phyloP scores from a whole-genome alignment of 1,140 invertebrate species.

The Daktulosphaira vitifoliae region DNA sequence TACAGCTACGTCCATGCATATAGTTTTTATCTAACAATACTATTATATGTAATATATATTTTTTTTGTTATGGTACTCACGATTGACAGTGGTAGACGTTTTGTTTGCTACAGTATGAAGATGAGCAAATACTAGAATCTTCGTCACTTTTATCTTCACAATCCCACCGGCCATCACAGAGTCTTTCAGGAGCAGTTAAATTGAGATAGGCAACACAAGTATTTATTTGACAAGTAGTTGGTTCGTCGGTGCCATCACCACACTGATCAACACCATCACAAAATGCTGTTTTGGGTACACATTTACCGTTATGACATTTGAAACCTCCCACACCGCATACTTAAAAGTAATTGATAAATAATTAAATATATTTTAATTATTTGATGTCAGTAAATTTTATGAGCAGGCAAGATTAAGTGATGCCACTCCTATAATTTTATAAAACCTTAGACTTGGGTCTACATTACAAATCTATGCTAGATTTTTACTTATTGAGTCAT shows the following conservation, averaged over 20 bases:
- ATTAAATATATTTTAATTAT: slow-evolving; percentile 4
- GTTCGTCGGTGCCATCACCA: slow-evolving; percentile 62
- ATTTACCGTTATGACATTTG: slow-evolving; percentile 56
- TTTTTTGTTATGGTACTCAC: no score
- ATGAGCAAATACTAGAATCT: slow-evolving; percentile 51
- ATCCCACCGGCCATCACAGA: slow-evolving; percentile 70
- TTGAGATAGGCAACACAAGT: slow-evolving; percentile 58
- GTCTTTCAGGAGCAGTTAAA: slow-evolving; percentile 51
- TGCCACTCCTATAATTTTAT: no score
- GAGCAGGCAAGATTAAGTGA: no score
- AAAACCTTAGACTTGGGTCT: no score
- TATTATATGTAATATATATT: no score
- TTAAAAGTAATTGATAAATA: neutral
- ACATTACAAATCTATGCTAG: no score
- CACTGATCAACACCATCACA: slow-evolving; percentile 60
- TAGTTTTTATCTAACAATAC: no score
- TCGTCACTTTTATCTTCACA: slow-evolving; percentile 75
- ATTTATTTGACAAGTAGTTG: slow-evolving; percentile 46
- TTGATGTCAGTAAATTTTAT: no score
- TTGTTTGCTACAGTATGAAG: slow-evolving; percentile 45
- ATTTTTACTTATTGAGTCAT: no score
- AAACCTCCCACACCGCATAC: slow-evolving; percentile 51
- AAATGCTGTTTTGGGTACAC: slow-evolving; percentile 57
- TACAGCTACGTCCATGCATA: no score
- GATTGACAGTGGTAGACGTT: slow-evolving; percentile 26